These are phyloP conservation scores for Coregonus suidteri DNA, from an alignment of 2,797 vertebrate species.

Conservation along the genomic window DNA sequence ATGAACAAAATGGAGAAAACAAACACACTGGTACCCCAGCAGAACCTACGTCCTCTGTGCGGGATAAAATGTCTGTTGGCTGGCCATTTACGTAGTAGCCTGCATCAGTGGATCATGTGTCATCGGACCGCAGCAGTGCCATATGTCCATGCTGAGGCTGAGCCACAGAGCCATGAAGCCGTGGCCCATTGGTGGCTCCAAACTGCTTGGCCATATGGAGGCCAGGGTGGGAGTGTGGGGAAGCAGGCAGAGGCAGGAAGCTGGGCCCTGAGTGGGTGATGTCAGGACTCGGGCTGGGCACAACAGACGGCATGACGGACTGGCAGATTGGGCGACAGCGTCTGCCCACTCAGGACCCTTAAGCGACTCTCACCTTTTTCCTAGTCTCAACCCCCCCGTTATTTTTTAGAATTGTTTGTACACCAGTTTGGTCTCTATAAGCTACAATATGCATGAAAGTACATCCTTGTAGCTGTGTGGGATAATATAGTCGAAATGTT, in stretches of 20 bases:
- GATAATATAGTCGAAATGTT: too few species aligned
- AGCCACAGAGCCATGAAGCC: constrained; percentile 20
- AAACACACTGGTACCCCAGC: constrained; percentile 28
- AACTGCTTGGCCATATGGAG: constrained; percentile 59
- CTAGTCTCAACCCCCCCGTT: background rate
- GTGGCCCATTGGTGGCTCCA: constrained; percentile 41
- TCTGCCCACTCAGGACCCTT: background rate
- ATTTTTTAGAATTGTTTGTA: too few species aligned
- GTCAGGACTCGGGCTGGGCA: background rate
- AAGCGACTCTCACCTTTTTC: background rate
- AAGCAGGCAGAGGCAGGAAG: constrained; percentile 8
- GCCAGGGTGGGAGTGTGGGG: constrained; percentile 12
- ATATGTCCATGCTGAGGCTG: constrained; percentile 55
- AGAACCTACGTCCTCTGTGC: constrained; percentile 8
- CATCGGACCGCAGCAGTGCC: constrained; percentile 43
- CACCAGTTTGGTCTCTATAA: too few species aligned
- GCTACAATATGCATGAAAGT: too few species aligned
- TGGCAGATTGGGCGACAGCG: constrained; percentile 2
- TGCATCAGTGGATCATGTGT: constrained; percentile 23
- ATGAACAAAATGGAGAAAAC: constrained; percentile 54
- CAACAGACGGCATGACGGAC: background rate
- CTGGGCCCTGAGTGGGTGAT: background rate
- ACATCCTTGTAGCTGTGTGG: too few species aligned
- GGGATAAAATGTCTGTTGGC: background rate
- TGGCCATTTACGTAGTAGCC: background rate